Evolutionary conservation across 2,797 vertebrate genomes (phyloP), one percentile per base, ranked within the genome.

Genomic region (Heteromormyrus szaboi): DNA sequence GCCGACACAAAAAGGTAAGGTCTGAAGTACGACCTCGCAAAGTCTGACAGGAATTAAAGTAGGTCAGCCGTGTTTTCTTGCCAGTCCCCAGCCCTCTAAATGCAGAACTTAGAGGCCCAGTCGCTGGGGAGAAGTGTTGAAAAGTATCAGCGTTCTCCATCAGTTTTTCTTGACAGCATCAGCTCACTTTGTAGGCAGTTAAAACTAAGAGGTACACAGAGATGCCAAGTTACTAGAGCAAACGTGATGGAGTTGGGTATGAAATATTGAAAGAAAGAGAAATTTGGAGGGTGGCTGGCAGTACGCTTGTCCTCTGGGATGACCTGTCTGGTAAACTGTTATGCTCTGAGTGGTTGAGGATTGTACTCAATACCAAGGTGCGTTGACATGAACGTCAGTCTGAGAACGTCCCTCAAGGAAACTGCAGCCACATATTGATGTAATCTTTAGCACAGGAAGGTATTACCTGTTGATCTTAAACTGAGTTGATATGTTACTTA

Each of bases 1-100:
- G 94, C 95, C 46, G 97, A 98, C 9, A 89, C 95, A 92, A 97
- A 97, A 96, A 96, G 97, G 97, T 98, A 95, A 94, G 76, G 22
- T 51, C 9, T 51, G 2, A 12, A 87, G 3, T 41, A n/a, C 2
- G 14, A 6, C 29, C n/a, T 14, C 53, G 0, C 46, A 22, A 29
- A 65, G 25, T 29, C 8, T 37, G 3, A 59, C 22, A 17, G 22
- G 14, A 12, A 6, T 19, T 19, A 17, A 54, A 59, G 76, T 44
- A 48, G 37, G 19, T 12, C 7, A 7, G 76, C 19, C 3, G 1
- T 41, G 11, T 83, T 44, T 87, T 59, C 9, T n/a, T n/a, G 8
- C n/a, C 9, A 2, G n/a, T 48, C 14, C 44, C 54, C 25, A 29
- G 11, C 33, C 62, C 17, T 14, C 9, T 84, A 29, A 84, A 46